A percentile compares a stretch with the other conserved stretches of the same genome.
phyloP scores from a whole-genome alignment of 2,113 vertebrate genomes.

The Brachionichthys hirsutus region DNA sequence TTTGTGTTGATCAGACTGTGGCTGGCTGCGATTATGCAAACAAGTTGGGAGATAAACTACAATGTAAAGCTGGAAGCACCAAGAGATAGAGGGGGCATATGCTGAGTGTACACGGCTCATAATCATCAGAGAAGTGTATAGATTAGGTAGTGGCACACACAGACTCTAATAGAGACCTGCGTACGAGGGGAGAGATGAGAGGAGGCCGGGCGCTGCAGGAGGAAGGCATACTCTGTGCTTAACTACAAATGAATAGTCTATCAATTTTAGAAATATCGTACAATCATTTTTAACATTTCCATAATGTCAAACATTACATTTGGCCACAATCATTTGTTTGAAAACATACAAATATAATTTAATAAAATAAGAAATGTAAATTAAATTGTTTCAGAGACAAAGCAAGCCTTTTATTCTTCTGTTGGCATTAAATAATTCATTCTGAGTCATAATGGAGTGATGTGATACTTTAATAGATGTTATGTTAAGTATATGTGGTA shows the following conservation, averaged over 20 bases:
- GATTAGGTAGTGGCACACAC: conserved; percentile 43
- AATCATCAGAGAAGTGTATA: conserved; percentile 40
- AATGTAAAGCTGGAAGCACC: too few species aligned
- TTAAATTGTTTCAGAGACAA: not conserved
- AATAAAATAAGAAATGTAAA: too few species aligned
- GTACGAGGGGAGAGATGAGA: conserved; percentile 14
- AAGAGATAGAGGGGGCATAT: too few species aligned
- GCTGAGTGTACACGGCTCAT: too few species aligned
- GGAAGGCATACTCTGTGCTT: not conserved
- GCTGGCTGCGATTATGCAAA: not conserved
- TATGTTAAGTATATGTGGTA: too few species aligned
- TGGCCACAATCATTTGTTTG: too few species aligned
- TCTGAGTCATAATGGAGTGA: too few species aligned
- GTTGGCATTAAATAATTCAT: too few species aligned
- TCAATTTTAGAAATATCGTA: conserved; percentile 18
- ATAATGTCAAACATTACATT: not conserved
- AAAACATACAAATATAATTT: too few species aligned
- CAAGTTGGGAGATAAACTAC: conserved; percentile 12
- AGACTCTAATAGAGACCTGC: conserved; percentile 32
- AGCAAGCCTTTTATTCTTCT: too few species aligned
- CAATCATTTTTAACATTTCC: not conserved
- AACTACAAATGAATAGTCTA: too few species aligned
- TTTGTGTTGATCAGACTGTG: conserved; percentile 7
- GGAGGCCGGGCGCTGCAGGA: conserved; percentile 5
- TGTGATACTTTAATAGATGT: too few species aligned